Percentiles rank a stretch among this genome's conserved stretches.
These are phyloP conservation scores for Hydrotaea cyrtoneurina DNA, from an alignment of 2,888 invertebrate species.

Conservation along the genomic window DNA sequence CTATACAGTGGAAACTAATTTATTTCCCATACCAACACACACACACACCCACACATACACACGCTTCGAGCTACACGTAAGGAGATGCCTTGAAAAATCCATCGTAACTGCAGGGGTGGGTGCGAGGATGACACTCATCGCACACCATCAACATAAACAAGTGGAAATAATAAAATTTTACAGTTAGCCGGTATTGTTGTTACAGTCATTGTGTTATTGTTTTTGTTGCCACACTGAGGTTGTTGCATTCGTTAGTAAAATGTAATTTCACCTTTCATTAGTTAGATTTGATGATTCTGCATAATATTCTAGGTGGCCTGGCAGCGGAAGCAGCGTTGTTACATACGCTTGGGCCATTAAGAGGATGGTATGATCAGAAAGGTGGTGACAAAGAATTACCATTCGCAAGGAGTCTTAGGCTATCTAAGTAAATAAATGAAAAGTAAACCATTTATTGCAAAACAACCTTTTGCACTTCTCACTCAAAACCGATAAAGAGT, in stretches of 20 bases:
- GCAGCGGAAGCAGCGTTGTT: not conserved
- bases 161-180: not conserved
- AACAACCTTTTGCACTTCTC: no score
- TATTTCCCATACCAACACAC: slow-evolving; percentile 2
- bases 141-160: slow-evolving; percentile 5
- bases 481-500: no score
- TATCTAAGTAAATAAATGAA: no score
- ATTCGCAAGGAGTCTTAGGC: no score
- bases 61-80: not conserved
- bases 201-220: not conserved
- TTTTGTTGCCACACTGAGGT: not conserved
- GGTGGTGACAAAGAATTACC: no score
- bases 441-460: no score
- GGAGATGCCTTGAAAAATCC: slow-evolving; percentile 1
- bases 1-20: slow-evolving; percentile 5
- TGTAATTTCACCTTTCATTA: slow-evolving; percentile 69
- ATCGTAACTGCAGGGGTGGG: not conserved
- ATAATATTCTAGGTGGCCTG: slow-evolving; percentile 25
- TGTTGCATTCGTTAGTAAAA: slow-evolving; percentile 55
- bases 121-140: no score
- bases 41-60: not conserved
- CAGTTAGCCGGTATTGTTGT: not conserved
- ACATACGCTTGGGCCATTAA: not conserved
- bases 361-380: not conserved
- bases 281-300: slow-evolving; percentile 56